A percentile compares a stretch with the other conserved stretches of the same genome.
Conservation (phyloP, 1,140 invertebrate species). For the Acromyrmex charruanus region DNA sequence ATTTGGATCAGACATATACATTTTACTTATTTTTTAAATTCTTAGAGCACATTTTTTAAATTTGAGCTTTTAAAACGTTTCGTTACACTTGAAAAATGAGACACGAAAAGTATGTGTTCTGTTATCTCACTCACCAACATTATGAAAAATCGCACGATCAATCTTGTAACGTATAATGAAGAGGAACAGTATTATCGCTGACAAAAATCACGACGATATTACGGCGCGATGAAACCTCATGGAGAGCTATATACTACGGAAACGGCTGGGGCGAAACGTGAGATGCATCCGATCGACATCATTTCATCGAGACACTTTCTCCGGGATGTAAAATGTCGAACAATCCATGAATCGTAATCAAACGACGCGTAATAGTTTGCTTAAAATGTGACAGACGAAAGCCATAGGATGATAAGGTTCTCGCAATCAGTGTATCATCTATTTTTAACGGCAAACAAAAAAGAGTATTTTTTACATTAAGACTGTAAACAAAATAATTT, state of each 20-base stretch:
- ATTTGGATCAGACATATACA: neutral
- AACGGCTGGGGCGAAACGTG: slow-evolving; percentile 76
- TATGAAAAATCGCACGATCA: neutral
- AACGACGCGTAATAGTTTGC: slow-evolving; percentile 34
- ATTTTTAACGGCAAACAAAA: neutral
- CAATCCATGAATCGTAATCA: slow-evolving; percentile 67
- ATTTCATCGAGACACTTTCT: slow-evolving; percentile 70
- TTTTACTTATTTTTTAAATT: neutral
- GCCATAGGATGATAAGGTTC: neutral
- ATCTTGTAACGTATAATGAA: slow-evolving; percentile 14
- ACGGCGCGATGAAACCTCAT: slow-evolving; percentile 51
- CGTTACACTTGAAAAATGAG: neutral
- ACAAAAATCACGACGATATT: slow-evolving; percentile 73
- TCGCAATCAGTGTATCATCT: neutral
- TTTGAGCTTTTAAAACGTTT: neutral
- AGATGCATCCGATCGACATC: slow-evolving; percentile 69
- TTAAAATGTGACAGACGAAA: slow-evolving; percentile 15
- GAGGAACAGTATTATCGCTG: slow-evolving; percentile 57
- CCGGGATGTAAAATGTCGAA: slow-evolving; percentile 57
- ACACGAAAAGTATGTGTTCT: neutral
- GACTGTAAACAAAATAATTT: neutral
- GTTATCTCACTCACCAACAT: slow-evolving; percentile 73
- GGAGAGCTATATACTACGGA: slow-evolving; percentile 81
- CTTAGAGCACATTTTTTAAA: neutral
- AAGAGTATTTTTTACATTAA: neutral